Evolutionary conservation across 2,797 vertebrate species (phyloP).

Genomic region (Tragelaphus oryx): DNA sequence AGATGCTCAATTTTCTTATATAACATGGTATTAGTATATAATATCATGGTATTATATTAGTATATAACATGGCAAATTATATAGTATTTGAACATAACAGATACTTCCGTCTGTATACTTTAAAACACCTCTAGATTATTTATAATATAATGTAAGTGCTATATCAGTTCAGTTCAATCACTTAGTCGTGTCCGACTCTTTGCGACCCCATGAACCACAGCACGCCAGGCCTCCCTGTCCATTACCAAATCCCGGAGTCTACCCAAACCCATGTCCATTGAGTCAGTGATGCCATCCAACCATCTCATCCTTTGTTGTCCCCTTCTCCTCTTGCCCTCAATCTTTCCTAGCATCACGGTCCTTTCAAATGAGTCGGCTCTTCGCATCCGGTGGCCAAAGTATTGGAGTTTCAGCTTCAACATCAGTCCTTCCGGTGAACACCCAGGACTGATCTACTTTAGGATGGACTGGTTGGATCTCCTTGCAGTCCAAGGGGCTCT

Average conservation of each 20-base stretch:
- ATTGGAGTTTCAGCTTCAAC: not conserved
- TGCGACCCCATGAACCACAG: accelerated
- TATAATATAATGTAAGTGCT: not conserved
- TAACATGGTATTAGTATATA: too few relatives aligned
- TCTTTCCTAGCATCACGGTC: not conserved
- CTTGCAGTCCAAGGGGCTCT: not conserved
- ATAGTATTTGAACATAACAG: not conserved
- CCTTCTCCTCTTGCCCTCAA: not conserved
- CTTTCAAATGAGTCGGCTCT: not conserved
- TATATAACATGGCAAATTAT: not conserved
- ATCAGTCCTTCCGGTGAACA: not conserved
- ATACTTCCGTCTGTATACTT: not conserved
- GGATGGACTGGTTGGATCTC: not conserved
- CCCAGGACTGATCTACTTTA: not conserved
- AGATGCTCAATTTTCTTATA: not conserved
- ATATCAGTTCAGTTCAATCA: not conserved
- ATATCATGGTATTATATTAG: too few relatives aligned
- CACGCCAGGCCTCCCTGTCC: not conserved
- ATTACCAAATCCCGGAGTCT: not conserved
- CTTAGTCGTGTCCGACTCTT: not conserved
- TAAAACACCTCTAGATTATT: not conserved
- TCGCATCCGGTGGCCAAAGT: not conserved
- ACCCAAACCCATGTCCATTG: not conserved
- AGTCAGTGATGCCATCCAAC: not conserved
- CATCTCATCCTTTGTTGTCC: not conserved